A percentile compares a stretch with the other conserved stretches of the same genome.
phyloP scores from a whole-genome alignment of 2,113 vertebrate genomes.

The Rhombomys opimus region DNA sequence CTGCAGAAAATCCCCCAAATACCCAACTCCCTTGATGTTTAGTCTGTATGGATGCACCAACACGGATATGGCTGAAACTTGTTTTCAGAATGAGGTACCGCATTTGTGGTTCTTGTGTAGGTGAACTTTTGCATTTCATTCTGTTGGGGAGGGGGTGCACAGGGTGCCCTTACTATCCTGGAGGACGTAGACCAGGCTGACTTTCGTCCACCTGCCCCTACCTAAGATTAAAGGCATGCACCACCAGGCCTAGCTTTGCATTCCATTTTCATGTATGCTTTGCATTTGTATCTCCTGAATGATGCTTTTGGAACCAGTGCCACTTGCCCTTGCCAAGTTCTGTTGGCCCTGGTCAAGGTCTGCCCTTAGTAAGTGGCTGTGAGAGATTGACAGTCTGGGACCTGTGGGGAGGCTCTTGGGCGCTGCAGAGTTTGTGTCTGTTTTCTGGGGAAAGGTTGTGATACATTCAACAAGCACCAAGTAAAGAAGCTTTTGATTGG shows the following conservation, averaged over 20 bases:
- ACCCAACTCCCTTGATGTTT: neutral
- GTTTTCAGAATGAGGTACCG: neutral
- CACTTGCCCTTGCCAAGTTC: neutral
- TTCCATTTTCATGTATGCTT: neutral
- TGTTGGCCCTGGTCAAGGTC: neutral
- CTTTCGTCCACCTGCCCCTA: neutral
- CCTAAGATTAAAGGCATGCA: neutral
- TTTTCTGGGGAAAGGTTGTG: neutral
- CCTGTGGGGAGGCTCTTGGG: neutral
- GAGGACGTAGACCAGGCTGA: neutral
- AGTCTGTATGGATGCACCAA: neutral
- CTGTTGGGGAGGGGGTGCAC: neutral
- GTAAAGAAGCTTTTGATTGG: neutral
- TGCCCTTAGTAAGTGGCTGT: neutral
- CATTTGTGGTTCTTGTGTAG: neutral
- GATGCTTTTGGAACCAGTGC: neutral
- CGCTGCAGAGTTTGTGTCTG: neutral
- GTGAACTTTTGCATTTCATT: neutral
- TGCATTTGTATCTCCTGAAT: neutral
- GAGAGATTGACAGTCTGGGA: neutral
- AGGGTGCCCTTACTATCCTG: neutral
- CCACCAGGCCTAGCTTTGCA: neutral
- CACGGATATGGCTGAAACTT: neutral
- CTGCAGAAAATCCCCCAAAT: neutral
- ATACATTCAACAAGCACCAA: too few relatives aligned